Conservation (phyloP, 1,140 invertebrate genomes). For the Apocrypta bakeri region DNA sequence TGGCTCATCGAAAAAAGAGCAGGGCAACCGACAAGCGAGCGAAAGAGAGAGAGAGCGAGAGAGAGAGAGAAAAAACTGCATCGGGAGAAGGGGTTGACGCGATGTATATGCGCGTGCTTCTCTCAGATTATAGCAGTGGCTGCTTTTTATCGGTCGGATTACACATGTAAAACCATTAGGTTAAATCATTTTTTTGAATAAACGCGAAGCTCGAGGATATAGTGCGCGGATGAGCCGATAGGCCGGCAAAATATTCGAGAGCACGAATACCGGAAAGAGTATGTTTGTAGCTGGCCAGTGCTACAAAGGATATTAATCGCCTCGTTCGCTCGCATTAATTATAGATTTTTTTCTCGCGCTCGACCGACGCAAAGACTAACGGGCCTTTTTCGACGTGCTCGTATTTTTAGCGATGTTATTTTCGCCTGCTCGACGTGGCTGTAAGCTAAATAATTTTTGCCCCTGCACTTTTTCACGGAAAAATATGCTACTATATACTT, state of each 20-base stretch:
- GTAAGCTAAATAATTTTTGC: neutral
- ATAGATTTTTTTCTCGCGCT: constrained; percentile 36
- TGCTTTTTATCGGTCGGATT: constrained; percentile 72
- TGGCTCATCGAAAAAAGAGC: constrained; percentile 63
- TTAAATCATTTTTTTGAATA: constrained; percentile 75
- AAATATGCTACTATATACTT: neutral
- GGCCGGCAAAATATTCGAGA: constrained; percentile 59
- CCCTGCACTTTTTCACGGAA: neutral
- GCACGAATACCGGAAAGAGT: constrained; percentile 53
- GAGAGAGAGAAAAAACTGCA: constrained; percentile 19
- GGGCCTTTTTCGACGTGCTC: neutral
- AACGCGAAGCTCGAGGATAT: constrained; percentile 58
- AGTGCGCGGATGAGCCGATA: constrained; percentile 57
- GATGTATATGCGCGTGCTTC: constrained; percentile 64
- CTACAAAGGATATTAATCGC: constrained; percentile 57
- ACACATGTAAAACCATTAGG: constrained; percentile 74
- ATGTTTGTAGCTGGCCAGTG: constrained; percentile 39
- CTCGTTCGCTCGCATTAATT: constrained; percentile 38
- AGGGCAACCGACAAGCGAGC: no score
- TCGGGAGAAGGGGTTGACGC: constrained; percentile 39
- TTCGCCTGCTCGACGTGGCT: no score
- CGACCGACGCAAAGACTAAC: constrained; percentile 26
- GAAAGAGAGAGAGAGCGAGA: constrained; percentile 11
- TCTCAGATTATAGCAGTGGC: constrained; percentile 71
- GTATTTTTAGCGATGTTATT: no score